phyloP scores from a whole-genome alignment of 2,113 vertebrate genomes.

The Pelusios castaneus region DNA sequence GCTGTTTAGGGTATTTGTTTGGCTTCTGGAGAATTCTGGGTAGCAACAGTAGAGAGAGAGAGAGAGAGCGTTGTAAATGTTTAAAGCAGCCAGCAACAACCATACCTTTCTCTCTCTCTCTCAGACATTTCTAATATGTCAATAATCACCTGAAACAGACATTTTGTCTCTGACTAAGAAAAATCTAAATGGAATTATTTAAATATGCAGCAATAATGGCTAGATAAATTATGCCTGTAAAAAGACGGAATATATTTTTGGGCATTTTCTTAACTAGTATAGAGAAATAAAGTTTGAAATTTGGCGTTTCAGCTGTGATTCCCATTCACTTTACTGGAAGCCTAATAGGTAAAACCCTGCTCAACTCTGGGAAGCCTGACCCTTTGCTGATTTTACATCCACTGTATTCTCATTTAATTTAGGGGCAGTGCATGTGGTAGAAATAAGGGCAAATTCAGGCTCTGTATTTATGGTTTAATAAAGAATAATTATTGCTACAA shows the following conservation, averaged over 20 bases:
- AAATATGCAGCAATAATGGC: too few species aligned
- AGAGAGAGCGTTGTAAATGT: background rate
- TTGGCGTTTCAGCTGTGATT: background rate
- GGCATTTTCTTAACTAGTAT: background rate
- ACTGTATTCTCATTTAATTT: background rate
- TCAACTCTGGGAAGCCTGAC: background rate
- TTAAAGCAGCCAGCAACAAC: background rate
- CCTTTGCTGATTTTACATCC: background rate
- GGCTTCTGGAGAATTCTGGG: background rate
- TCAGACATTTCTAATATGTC: too few species aligned
- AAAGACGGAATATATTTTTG: too few species aligned
- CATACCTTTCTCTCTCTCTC: background rate
- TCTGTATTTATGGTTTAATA: background rate
- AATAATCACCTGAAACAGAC: too few species aligned
- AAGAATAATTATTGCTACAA: background rate
- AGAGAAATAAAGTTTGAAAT: too few species aligned
- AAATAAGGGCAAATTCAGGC: background rate
- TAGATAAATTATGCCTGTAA: too few species aligned
- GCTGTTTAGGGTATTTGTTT: background rate
- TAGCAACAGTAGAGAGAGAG: background rate
- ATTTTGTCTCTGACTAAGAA: too few species aligned
- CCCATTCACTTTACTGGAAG: background rate
- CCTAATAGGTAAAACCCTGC: background rate
- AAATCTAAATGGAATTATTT: too few species aligned
- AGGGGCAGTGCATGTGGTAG: background rate